A percentile compares a stretch with the other conserved stretches of the same genome.
Conservation (phyloP, 2,797 vertebrate genomes). For the Antrozous pallidus region DNA sequence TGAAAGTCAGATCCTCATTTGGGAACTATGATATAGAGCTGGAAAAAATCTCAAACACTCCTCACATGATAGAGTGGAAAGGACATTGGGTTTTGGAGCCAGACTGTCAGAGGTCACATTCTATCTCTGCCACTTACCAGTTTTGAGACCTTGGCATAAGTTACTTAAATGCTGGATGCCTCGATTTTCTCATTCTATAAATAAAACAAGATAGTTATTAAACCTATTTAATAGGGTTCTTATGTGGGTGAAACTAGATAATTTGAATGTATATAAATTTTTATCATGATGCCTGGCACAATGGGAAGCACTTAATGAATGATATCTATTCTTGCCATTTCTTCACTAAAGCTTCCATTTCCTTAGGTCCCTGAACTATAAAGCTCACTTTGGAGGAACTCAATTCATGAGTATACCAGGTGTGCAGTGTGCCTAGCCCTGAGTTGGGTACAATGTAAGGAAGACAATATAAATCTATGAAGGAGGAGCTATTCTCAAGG, state of each 20-base stretch:
- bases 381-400: not conserved
- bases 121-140: conserved; percentile 10
- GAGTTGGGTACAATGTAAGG: not conserved
- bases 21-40: conserved; percentile 8
- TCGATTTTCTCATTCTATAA: conserved; percentile 32
- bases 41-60: not conserved
- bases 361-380: not conserved
- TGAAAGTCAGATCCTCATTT: not conserved
- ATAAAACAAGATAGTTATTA: not conserved
- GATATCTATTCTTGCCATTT: not conserved
- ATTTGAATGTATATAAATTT: not conserved
- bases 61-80: not conserved
- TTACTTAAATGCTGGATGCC: not conserved
- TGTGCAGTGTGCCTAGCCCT: not conserved
- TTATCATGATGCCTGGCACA: not conserved
- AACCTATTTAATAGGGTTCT: not conserved
- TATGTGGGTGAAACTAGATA: not conserved
- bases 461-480: not conserved
- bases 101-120: not conserved
- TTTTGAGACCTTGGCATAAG: not conserved
- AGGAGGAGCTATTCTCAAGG: not conserved
- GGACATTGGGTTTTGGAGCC: conserved; percentile 13
- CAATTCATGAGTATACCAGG: not conserved
- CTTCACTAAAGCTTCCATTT: not conserved
- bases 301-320: not conserved